Evolutionary conservation across 2,113 vertebrate genomes (phyloP), one percentile per base, ranked within the genome.

Genomic region (Silurus glanis): DNA sequence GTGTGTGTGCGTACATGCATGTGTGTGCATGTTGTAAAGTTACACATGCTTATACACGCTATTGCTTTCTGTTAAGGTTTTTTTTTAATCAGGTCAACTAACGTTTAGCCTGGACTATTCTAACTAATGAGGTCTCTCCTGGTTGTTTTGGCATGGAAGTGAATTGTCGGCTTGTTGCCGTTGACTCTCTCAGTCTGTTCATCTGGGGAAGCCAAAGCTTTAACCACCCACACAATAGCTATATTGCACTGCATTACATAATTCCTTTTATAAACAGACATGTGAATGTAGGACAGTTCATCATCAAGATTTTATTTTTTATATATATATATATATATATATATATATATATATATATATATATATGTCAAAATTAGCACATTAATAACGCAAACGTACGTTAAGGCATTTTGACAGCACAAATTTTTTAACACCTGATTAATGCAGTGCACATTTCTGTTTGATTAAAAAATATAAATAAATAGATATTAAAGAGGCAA

Each of bases 31-130:
- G 81, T 72, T 75, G 80, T 53, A 80, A 49, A 69, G 66, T 56
- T 55, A 69, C 83, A 85, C 86, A 85, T 75, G 67, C 23, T 58
- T 78, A 78, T 69, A 53, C 83, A 85, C 56, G n/a, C 80, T 55
- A 51, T 23, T 85, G 83, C 86, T 80, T 87, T 90, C 84, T 81
- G 72, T 0, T 56, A 89, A 17, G 71, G 75, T 79, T 80, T 71
- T 90, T 67, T 86, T 85, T 91, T 61, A 91, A 91, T 88, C 78
- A 89, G 91, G 91, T 91, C 91, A 92, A 86, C 88, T 90, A 90
- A 90, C 85, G 89, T 92, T 91, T 88, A 86, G 83, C 90, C 82
- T 89, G 87, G 75, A 67, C 80, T 82, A 84, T 82, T 90, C 84
- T 87, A 64, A 80, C 80, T 89, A 83, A 87, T 86, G 28, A 89